These are phyloP conservation scores for Callitettix versicolor DNA, from an alignment of 1,140 invertebrate species.

Conservation along the genomic window DNA sequence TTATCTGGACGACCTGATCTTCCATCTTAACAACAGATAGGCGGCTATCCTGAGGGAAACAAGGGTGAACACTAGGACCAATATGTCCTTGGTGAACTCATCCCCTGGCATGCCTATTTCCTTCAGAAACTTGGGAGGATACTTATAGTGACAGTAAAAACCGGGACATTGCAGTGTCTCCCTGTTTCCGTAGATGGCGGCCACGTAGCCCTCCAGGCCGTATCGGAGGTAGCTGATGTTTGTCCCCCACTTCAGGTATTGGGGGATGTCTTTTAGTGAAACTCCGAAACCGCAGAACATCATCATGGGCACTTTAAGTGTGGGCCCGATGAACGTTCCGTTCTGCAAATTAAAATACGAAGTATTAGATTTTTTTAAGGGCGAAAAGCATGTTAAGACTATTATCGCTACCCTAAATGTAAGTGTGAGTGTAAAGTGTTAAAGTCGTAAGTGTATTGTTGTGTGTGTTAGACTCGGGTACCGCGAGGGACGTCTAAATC, in stretches of 20 bases:
- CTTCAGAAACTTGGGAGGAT: slow-evolving; percentile 59
- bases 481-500: too few species aligned
- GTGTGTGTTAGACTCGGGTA: too few species aligned
- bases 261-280: slow-evolving; percentile 59
- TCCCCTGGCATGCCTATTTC: slow-evolving; percentile 71
- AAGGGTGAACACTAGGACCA: slow-evolving; percentile 58
- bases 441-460: too few species aligned
- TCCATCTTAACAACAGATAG: slow-evolving; percentile 72
- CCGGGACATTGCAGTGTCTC: slow-evolving; percentile 47
- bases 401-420: too few species aligned
- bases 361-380: too few species aligned
- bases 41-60: slow-evolving; percentile 58
- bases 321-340: slow-evolving; percentile 70
- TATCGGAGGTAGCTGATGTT: slow-evolving; percentile 81
- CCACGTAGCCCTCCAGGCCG: slow-evolving; percentile 70
- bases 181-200: slow-evolving; percentile 74
- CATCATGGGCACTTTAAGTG: slow-evolving; percentile 70
- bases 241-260: slow-evolving; percentile 75
- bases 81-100: slow-evolving; percentile 73
- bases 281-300: slow-evolving; percentile 81
- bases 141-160: slow-evolving; percentile 63
- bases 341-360: slow-evolving; percentile 48
- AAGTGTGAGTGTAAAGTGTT: too few species aligned
- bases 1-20: slow-evolving; percentile 55
- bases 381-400: too few species aligned